phyloP scores from a whole-genome alignment of 2,888 invertebrate species.

The Stomorhina lunata region DNA sequence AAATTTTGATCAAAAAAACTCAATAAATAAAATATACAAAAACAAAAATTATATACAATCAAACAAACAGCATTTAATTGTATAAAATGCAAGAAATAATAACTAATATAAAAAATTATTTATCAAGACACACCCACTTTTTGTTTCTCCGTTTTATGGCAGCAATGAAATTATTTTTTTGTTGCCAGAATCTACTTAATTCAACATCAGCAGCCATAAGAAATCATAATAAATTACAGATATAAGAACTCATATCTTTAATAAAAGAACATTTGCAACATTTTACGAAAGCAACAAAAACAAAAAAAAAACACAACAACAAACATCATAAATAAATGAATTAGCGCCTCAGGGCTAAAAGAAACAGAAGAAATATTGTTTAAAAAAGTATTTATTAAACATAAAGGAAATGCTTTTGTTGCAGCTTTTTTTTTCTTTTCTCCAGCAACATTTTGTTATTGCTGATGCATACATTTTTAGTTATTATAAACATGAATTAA shows the following conservation, averaged over 20 bases:
- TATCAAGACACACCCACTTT: constrained; percentile 63
- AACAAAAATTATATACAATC: constrained; percentile 19
- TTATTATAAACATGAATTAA: constrained; percentile 13
- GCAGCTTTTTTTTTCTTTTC: constrained; percentile 35
- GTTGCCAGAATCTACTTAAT: constrained; percentile 17
- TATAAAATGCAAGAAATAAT: constrained; percentile 19
- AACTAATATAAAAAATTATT: neutral
- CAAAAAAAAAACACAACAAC: constrained; percentile 1
- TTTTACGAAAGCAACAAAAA: neutral
- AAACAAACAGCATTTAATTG: constrained; percentile 47
- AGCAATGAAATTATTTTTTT: neutral
- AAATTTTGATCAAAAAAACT: neutral
- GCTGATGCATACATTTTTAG: constrained; percentile 17
- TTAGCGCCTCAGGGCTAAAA: constrained; percentile 67
- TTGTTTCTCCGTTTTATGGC: constrained; percentile 24
- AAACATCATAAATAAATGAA: constrained; percentile 66
- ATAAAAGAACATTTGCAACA: constrained; percentile 52
- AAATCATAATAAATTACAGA: constrained; percentile 36
- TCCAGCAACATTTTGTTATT: constrained; percentile 28
- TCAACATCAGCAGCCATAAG: constrained; percentile 22
- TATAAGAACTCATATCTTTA: neutral
- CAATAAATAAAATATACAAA: neutral
- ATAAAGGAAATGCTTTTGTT: constrained; percentile 53
- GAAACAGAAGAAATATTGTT: constrained; percentile 4
- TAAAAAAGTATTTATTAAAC: constrained; percentile 41